Percentiles rank a stretch among this genome's conserved stretches.
phyloP scores from a whole-genome alignment of 2,797 vertebrate genomes.

The Poeciliopsis infans region DNA sequence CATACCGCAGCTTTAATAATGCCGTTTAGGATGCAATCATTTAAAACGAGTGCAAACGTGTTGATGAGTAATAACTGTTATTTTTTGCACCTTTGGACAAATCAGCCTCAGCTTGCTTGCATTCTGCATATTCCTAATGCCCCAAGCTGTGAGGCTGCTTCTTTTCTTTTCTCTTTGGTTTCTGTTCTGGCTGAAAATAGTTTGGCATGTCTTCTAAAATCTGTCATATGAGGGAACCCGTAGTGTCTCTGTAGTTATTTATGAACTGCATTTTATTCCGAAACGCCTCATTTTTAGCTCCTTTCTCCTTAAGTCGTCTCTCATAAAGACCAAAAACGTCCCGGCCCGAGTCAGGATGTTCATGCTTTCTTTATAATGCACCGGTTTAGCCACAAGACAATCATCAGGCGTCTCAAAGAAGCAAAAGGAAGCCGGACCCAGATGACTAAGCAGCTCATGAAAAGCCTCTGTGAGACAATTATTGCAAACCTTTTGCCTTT shows the following conservation, averaged over 20 bases:
- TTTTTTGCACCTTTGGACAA: neutral
- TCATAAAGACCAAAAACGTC: neutral
- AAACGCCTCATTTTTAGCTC: neutral
- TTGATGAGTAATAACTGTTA: neutral
- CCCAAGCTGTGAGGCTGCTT: neutral
- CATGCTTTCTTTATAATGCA: neutral
- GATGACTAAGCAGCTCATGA: neutral
- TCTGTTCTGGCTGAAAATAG: neutral
- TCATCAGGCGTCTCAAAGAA: neutral
- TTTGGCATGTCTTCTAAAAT: neutral
- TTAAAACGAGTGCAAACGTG: neutral
- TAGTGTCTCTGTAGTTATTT: neutral
- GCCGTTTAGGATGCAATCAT: neutral
- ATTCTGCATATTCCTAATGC: conserved; percentile 1
- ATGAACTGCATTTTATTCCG: neutral
- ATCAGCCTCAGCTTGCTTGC: neutral
- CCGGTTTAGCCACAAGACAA: neutral
- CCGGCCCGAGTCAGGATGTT: neutral
- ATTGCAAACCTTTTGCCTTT: neutral
- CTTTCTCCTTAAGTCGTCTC: neutral
- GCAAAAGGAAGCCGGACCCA: neutral
- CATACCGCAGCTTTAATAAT: neutral
- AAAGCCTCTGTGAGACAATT: neutral
- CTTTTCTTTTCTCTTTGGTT: neutral
- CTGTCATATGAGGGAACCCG: neutral